phyloP scores from a whole-genome alignment of 37 sponge, comb jelly and placozoan species.

The Diacarnus erythraeanus region DNA sequence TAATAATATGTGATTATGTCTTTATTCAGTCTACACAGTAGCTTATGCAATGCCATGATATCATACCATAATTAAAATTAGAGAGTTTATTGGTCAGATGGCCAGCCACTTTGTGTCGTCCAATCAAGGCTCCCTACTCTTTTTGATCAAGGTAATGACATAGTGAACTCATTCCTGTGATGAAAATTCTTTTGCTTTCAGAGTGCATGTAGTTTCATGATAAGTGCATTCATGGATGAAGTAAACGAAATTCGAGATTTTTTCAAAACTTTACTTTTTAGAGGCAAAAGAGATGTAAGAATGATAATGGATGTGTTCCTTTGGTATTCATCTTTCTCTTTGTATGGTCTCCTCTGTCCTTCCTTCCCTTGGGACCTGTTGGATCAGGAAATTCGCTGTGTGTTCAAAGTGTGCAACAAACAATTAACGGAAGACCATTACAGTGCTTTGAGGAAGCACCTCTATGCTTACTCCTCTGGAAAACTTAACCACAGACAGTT shows the following conservation, averaged over 20 bases:
- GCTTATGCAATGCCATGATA: no score
- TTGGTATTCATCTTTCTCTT: background rate
- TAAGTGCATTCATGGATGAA: conserved; percentile 33
- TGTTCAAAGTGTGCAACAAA: conserved; percentile 56
- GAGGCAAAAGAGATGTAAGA: conserved; percentile 63
- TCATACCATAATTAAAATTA: no score
- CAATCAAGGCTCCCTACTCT: conserved; percentile 45
- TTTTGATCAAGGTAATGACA: conserved; percentile 45
- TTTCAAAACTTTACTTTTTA: conserved; percentile 36
- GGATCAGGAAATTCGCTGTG: conserved; percentile 53
- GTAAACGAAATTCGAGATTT: conserved; percentile 19
- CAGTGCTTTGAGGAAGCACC: background rate
- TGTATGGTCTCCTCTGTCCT: background rate
- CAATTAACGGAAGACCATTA: conserved; percentile 21
- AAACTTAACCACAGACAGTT: conserved; percentile 48
- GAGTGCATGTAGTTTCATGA: conserved; percentile 59
- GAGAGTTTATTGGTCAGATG: conserved; percentile 53
- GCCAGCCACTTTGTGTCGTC: conserved; percentile 42
- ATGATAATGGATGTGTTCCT: background rate
- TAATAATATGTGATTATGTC: no score
- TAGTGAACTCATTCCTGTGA: background rate
- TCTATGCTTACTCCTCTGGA: conserved; percentile 60
- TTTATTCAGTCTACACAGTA: no score
- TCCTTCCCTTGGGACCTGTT: background rate
- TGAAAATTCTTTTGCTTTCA: background rate